These are phyloP conservation scores for Dendrocincla tyrannina DNA, from an alignment of 2,797 vertebrate species.

Conservation along the genomic window DNA sequence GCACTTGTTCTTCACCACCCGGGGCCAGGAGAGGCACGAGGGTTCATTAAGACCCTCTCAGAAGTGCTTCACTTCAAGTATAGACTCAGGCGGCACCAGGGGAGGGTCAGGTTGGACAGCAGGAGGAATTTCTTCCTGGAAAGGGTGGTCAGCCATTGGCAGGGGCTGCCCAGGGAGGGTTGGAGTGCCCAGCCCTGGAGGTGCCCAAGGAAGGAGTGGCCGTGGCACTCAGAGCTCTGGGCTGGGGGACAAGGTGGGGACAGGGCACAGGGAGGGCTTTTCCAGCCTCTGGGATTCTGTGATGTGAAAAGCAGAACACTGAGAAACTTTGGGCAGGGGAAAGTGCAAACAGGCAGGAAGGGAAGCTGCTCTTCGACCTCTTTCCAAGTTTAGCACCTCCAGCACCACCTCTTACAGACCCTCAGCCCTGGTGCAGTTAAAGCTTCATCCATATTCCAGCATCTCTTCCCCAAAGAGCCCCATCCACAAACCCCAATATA, in stretches of 20 bases:
- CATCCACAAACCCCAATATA: neutral
- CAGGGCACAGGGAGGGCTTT: neutral
- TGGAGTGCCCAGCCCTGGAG: neutral
- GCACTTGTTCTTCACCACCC: fast-evolving
- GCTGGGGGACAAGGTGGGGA: neutral
- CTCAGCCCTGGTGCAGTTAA: neutral
- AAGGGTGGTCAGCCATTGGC: fast-evolving
- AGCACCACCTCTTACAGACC: fast-evolving
- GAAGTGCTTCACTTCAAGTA: neutral
- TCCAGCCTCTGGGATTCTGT: neutral
- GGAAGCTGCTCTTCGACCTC: neutral
- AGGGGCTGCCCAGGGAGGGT: neutral
- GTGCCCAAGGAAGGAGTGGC: neutral
- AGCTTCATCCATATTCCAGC: neutral
- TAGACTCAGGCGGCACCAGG: neutral
- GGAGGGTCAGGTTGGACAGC: neutral
- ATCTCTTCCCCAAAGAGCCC: neutral
- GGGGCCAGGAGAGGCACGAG: fast-evolving
- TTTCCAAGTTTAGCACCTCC: neutral
- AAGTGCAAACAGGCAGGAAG: fast-evolving
- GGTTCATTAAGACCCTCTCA: neutral
- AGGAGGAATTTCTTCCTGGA: neutral
- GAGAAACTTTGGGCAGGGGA: neutral
- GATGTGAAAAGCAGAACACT: neutral
- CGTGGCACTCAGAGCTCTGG: neutral